Evolutionary conservation across 2,113 vertebrate species (phyloP).

Genomic region (Gopherus flavomarginatus): DNA sequence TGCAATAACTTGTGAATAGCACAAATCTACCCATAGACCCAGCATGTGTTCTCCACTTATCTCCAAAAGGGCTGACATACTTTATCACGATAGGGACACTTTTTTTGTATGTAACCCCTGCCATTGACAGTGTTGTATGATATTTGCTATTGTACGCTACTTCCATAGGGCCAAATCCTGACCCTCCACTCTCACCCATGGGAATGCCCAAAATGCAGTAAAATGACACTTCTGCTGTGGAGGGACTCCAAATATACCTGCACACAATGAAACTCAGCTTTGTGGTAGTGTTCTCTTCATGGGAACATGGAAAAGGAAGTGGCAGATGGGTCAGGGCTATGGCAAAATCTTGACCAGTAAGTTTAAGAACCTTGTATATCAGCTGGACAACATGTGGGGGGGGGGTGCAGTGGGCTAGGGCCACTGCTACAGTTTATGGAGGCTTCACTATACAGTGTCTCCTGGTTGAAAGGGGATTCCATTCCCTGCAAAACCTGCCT

Average conservation of each 20-base stretch:
- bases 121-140: not conserved
- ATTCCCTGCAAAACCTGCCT: not conserved
- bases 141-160: not conserved
- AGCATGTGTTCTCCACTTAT: not conserved
- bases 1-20: not conserved
- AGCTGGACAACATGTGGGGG: not conserved
- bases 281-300: not conserved
- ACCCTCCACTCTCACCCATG: not conserved
- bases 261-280: not conserved
- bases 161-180: not conserved
- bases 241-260: not conserved
- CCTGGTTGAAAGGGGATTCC: constrained; percentile 6
- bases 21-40: not conserved
- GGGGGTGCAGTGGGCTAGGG: not conserved
- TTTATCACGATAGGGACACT: not conserved
- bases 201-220: not conserved
- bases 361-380: not conserved
- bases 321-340: not conserved
- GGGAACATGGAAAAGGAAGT: not conserved
- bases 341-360: not conserved
- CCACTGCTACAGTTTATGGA: not conserved
- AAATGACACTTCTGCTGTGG: not conserved
- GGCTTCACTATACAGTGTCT: not conserved
- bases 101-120: not conserved
- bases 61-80: not conserved